These are phyloP conservation scores for Myotis myotis DNA, from an alignment of 2,797 vertebrate genomes.

Conservation along the genomic window DNA sequence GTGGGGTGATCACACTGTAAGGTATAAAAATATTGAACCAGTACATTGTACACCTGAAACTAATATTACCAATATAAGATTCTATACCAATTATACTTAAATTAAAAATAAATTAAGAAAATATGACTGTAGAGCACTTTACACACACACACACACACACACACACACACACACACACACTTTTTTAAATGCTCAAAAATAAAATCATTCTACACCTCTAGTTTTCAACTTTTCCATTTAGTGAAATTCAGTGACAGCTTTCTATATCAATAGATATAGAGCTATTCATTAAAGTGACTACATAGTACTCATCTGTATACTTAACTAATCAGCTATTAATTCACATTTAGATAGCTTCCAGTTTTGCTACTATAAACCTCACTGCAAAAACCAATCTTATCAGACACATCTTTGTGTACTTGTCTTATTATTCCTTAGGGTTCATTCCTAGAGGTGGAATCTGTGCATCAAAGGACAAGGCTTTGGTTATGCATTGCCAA, in stretches of 20 bases:
- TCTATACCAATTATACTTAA: background rate
- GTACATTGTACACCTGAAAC: background rate
- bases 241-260: background rate
- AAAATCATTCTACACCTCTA: background rate
- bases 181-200: background rate
- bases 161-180: background rate
- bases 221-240: background rate
- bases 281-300: background rate
- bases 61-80: background rate
- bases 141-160: background rate
- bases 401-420: background rate
- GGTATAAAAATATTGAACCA: background rate
- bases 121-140: background rate
- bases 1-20: background rate
- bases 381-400: background rate
- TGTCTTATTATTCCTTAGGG: conserved; percentile 27
- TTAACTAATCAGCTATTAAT: background rate
- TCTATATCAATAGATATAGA: conserved; percentile 14
- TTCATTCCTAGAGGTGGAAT: conserved; percentile 37
- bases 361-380: background rate
- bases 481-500: conserved; percentile 20
- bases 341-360: background rate
- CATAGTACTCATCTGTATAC: background rate
- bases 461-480: background rate
- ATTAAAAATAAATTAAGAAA: background rate